Percentiles rank a stretch among this genome's conserved stretches.
Conservation (phyloP, 1,140 invertebrate species). For the Gryllus bimaculatus region DNA sequence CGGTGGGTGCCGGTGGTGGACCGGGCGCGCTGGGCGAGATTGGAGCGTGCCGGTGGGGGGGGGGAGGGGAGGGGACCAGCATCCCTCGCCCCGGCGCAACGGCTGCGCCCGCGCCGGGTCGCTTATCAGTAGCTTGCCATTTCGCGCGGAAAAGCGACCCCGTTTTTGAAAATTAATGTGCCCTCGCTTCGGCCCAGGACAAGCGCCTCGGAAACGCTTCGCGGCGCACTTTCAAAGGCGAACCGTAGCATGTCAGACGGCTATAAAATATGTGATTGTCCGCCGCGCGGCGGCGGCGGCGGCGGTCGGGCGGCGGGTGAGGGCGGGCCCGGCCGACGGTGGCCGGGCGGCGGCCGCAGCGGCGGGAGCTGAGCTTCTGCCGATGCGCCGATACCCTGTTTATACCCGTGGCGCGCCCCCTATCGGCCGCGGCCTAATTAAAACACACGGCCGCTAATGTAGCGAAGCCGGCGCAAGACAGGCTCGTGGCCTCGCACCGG, state of each 20-base stretch:
- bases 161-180: background rate
- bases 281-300: too few relatives aligned
- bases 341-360: too few relatives aligned
- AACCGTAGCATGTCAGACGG: background rate
- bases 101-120: background rate
- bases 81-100: background rate
- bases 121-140: background rate
- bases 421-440: background rate
- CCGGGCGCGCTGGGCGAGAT: too few relatives aligned
- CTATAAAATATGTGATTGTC: constrained; percentile 5
- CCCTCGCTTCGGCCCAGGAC: background rate
- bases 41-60: too few relatives aligned
- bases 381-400: background rate
- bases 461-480: background rate
- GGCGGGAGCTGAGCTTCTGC: background rate
- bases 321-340: too few relatives aligned
- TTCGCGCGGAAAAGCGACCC: background rate
- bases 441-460: background rate
- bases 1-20: too few relatives aligned
- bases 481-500: background rate
- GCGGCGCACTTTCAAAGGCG: background rate
- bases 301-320: too few relatives aligned
- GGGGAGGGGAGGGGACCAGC: too few relatives aligned
- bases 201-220: background rate
- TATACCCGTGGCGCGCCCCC: background rate